phyloP scores from a whole-genome alignment of 37 sponge, comb jelly and placozoan species.

The Corticium candelabrum region DNA sequence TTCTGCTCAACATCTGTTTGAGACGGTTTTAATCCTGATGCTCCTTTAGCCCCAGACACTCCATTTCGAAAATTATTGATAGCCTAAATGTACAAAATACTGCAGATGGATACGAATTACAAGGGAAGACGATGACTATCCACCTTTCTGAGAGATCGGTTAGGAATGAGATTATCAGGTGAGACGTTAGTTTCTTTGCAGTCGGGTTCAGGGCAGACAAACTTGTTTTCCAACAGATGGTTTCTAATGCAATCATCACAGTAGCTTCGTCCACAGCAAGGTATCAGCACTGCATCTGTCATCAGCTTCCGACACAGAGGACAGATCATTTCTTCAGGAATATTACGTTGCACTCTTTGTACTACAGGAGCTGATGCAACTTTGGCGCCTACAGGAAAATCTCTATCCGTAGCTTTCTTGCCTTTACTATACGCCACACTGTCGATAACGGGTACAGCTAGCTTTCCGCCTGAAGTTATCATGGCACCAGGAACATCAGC shows the following conservation, averaged over 20 bases:
- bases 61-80: conserved; percentile 31
- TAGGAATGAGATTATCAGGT: conserved; percentile 65
- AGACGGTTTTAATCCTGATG: conserved; percentile 23
- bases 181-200: conserved; percentile 58
- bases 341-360: background rate
- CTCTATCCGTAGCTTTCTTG: background rate
- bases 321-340: conserved; percentile 82
- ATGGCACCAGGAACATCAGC: background rate
- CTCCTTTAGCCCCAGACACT: conserved; percentile 30
- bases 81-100: conserved; percentile 17
- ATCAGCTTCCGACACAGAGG: conserved; percentile 66
- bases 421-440: background rate
- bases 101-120: conserved; percentile 6
- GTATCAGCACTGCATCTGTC: conserved; percentile 79
- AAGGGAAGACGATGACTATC: background rate
- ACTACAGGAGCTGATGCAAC: background rate
- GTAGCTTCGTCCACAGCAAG: conserved; percentile 88
- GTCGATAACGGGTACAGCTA: background rate
- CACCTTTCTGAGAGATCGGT: conserved; percentile 60
- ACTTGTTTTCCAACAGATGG: conserved; percentile 69
- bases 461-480: background rate
- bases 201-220: conserved; percentile 51
- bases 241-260: conserved; percentile 90
- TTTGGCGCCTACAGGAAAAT: background rate
- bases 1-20: no score